Conservation (phyloP, 2,888 invertebrate species). For the Melipona bicolor region DNA sequence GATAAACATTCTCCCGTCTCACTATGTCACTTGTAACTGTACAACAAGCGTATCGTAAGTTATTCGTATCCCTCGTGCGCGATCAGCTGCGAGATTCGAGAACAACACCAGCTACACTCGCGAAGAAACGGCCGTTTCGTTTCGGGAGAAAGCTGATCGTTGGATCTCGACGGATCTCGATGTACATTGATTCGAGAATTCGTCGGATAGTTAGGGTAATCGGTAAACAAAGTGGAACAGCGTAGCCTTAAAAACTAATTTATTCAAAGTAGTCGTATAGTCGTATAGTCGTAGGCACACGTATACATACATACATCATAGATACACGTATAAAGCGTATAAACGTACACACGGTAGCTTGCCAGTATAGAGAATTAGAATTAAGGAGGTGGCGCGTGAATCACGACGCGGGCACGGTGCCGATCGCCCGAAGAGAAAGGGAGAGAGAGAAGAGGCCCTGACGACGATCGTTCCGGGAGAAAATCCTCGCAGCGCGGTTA, state of each 20-base stretch:
- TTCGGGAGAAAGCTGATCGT: slow-evolving; percentile 9
- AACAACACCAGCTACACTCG: not conserved
- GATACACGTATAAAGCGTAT: slow-evolving; percentile 25
- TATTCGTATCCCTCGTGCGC: slow-evolving; percentile 41
- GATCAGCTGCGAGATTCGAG: not conserved
- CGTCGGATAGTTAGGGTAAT: slow-evolving; percentile 46
- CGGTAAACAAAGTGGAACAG: slow-evolving; percentile 45
- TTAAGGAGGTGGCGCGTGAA: slow-evolving; percentile 43
- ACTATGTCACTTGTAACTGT: slow-evolving; percentile 50
- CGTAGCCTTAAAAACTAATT: slow-evolving; percentile 74
- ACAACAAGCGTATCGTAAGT: slow-evolving; percentile 31
- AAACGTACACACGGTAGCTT: slow-evolving; percentile 71
- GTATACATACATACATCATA: slow-evolving; percentile 18
- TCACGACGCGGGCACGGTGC: slow-evolving; percentile 14
- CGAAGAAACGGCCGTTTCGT: not conserved
- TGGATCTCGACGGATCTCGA: slow-evolving; percentile 29
- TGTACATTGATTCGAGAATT: slow-evolving; percentile 56
- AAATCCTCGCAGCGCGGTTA: slow-evolving; percentile 34
- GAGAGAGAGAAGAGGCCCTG: not conserved
- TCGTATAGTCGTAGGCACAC: slow-evolving; percentile 59
- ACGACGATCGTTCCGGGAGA: slow-evolving; percentile 16
- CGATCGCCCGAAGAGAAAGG: not conserved
- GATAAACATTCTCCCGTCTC: slow-evolving; percentile 64
- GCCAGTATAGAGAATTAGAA: slow-evolving; percentile 73
- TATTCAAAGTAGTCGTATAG: slow-evolving; percentile 75